A percentile compares a stretch with the other conserved stretches of the same genome.
These are phyloP conservation scores for Perca schrenkii DNA, from an alignment of 2,113 vertebrate genomes.

Conservation along the genomic window DNA sequence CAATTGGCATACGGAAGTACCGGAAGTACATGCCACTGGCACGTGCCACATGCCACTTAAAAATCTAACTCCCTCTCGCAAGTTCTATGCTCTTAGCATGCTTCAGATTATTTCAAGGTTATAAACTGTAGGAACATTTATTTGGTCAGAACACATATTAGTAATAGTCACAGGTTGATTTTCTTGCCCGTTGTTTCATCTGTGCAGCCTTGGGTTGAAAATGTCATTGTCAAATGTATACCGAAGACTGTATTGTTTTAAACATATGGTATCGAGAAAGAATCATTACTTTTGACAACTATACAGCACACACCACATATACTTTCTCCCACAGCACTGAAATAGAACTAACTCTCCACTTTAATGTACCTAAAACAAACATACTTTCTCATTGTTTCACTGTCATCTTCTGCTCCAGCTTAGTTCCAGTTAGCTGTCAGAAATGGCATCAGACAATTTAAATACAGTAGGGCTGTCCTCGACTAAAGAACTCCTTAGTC, in stretches of 20 bases:
- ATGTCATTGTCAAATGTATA: no score
- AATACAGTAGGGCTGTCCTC: not conserved
- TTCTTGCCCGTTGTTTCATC: no score
- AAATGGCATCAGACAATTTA: not conserved
- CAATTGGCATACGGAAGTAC: no score
- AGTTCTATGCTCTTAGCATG: not conserved
- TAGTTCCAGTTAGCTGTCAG: not conserved
- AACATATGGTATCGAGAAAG: no score
- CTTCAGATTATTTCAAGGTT: not conserved
- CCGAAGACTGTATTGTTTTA: no score
- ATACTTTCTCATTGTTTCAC: not conserved
- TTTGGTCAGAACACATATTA: not conserved
- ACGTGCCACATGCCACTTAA: no score
- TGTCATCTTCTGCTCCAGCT: slow-evolving; percentile 22
- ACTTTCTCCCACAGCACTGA: not conserved
- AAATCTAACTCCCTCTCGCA: not conserved
- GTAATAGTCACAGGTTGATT: no score
- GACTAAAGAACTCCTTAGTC: no score
- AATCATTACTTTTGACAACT: not conserved
- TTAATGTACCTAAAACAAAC: slow-evolving; percentile 9
- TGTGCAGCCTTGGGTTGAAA: no score
- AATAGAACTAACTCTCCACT: not conserved
- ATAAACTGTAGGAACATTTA: not conserved
- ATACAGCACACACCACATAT: not conserved
- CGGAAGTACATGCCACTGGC: no score